Evolutionary conservation across 2,113 vertebrate species (phyloP).

Genomic region (Patagioenas fasciata): DNA sequence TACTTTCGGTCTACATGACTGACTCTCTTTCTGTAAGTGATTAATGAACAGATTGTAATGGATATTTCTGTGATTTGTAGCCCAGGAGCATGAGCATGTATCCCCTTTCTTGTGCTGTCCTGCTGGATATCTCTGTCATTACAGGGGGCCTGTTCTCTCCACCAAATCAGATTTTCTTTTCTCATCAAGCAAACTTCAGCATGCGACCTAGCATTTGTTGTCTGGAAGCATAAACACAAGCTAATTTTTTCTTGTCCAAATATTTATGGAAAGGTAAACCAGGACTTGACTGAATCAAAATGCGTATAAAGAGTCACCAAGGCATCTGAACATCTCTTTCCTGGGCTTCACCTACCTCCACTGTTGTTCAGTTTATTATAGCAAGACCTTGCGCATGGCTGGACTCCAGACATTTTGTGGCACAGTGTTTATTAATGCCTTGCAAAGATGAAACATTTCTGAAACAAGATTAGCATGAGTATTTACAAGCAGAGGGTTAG

Average conservation of each 20-base stretch:
- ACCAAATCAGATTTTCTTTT: neutral
- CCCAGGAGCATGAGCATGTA: neutral
- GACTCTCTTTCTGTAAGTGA: neutral
- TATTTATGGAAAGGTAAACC: neutral
- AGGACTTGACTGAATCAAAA: neutral
- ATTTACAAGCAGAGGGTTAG: slow-evolving; percentile 40
- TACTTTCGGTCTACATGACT: neutral
- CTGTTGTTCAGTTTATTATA: neutral
- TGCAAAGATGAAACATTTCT: slow-evolving; percentile 47
- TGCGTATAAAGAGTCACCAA: neutral
- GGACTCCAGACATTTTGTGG: slow-evolving; percentile 13
- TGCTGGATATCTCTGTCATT: neutral
- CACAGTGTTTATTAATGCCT: slow-evolving; percentile 41
- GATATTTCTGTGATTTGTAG: neutral
- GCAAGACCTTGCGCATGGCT: neutral
- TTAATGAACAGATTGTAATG: neutral
- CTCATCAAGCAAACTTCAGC: neutral
- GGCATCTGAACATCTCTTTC: neutral
- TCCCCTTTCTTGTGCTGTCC: neutral
- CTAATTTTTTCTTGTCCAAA: neutral
- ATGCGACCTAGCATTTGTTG: neutral
- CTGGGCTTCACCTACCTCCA: neutral
- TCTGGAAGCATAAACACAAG: neutral
- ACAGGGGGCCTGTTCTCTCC: neutral
- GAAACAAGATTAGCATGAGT: slow-evolving; percentile 43